Base-by-base conservation (phyloP, 1,140 invertebrate genomes). In the Achatina immaculata region DNA sequence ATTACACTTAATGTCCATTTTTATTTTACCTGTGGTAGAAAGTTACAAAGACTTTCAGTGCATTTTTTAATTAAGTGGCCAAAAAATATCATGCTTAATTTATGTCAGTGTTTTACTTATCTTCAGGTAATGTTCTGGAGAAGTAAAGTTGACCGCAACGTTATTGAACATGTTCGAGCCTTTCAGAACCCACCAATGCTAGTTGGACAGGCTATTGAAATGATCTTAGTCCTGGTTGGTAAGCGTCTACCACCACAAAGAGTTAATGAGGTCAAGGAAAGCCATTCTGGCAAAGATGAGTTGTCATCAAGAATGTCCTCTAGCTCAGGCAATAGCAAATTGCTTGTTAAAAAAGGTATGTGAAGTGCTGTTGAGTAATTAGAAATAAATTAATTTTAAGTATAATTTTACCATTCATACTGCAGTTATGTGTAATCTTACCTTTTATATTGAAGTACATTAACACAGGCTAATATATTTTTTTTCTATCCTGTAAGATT, bases 191-290 rank as follows among this genome's bases (percentile, higher is more conserved):
- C 91, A 31, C 90, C 91, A 36, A 21, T 85, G 4, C 80, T 91
- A 62, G 90, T 92, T 19, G 90, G 89, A 11, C 88, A 90, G 71
- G 88, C 91, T 73, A 90, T 91, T 88, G 91, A 92, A 82, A 91
- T 92, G 90, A 87, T 91, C n/a, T 90, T 90, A 88, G 89, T 87
- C 38, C 82, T 91, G 48, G 90, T 91, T 78, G 90, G 90, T 0
- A 91, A 91, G 75, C 86, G 88, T 28, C 82, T 90, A 48, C 88
- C 89, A 38, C 86, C 86, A n/a, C 89, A 89, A 82, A 80, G 89
- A 42, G 83, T 89, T 36, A 79, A 79, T 36, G 87, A 88, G 66
- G 78, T 82, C 9, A 80, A 83, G 21, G 86, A 87, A 34, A 45
- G 48, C 19, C 66, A 81, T 19, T 76, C 75, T 58, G 85, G 83